Conservation (phyloP, 2,113 vertebrate genomes). For the Tautogolabrus adspersus region DNA sequence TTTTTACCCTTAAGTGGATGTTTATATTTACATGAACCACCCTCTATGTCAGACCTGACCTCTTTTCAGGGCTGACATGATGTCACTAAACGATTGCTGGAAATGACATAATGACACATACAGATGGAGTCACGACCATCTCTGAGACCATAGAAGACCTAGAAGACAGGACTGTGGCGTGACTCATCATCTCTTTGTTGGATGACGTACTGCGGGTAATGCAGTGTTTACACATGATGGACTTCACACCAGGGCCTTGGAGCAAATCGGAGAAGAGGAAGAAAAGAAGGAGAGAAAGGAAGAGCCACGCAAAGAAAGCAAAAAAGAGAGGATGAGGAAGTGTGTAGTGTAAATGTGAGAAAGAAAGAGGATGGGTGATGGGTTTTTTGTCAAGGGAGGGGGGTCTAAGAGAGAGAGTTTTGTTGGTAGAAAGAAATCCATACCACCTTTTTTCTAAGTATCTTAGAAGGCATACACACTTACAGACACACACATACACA, state of each 20-base stretch:
- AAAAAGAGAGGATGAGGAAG: constrained; percentile 23
- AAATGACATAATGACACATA: constrained; percentile 68
- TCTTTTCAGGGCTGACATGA: constrained; percentile 39
- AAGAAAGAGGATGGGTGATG: constrained; percentile 14
- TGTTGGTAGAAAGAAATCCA: constrained; percentile 53
- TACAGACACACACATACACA: constrained; percentile 17
- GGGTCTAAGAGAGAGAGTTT: constrained; percentile 21
- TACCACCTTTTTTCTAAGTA: constrained; percentile 39
- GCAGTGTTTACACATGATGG: constrained; percentile 63
- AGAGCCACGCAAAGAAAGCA: constrained; percentile 9
- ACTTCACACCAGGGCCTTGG: constrained; percentile 39
- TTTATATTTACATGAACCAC: constrained; percentile 31
- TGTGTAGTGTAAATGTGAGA: not conserved
- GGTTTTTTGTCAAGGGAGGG: not conserved
- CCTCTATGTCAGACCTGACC: constrained; percentile 6
- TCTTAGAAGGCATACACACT: constrained; percentile 25
- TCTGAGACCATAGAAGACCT: constrained; percentile 55
- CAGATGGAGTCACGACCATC: constrained; percentile 64
- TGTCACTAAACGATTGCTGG: constrained; percentile 58
- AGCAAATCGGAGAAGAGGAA: constrained; percentile 2
- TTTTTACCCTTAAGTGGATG: not conserved
- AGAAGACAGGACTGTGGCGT: constrained; percentile 27
- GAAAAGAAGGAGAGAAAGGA: not conserved
- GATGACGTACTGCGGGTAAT: constrained; percentile 44
- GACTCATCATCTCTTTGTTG: constrained; percentile 70